Evolutionary conservation across 2,888 invertebrate species (phyloP), one percentile per base, ranked within the genome.

Genomic region (Cinara cedri): DNA sequence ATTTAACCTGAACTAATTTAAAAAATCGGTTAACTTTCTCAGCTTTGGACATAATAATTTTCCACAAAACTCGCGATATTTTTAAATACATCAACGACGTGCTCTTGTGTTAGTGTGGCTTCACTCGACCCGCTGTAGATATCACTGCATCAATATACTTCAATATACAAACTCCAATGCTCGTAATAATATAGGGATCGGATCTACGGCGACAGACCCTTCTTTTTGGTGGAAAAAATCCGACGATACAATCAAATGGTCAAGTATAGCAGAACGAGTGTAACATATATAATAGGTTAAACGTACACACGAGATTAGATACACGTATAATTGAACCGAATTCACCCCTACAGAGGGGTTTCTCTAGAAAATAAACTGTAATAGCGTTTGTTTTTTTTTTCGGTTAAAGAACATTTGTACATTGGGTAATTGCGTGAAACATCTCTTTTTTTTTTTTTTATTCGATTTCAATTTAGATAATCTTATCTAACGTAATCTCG

Each of bases 221-320:
- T n/a, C 60, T 60, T 68, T 51, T 51, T 1, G 21, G 57, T 8
- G 19, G 4, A 46, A 49, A 51, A 78, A 46, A 62, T 49, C 78
- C 34, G 49, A 70, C 51, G 70, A 78, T 78, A 78, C 70, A 78
- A 78, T 78, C 70, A 78, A 78, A 78, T 9, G 78, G 78, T 78
- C 78, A 78, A 78, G 68, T n/a, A 13, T 46, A 46, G 34, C 13
- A 46, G 10, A 70, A 26, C 9, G 34, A 55, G 34, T 60, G 68
- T 68, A 57, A 70, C 70, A 51, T 78, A 78, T 4, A 4, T 4
- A 6, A 70, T 70, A 70, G 70, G 78, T 78, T 70, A 78, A 70
- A 78, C 42, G 78, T 49, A 70, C 70, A 78, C 49, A 9, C 49
- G 13, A 70, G 78, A 78, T 78, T 62, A 70, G 49, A 70, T 70